A percentile compares a stretch with the other conserved stretches of the same genome.
Conservation (phyloP, 2,888 invertebrate species). For the Cephus rjabovi region DNA sequence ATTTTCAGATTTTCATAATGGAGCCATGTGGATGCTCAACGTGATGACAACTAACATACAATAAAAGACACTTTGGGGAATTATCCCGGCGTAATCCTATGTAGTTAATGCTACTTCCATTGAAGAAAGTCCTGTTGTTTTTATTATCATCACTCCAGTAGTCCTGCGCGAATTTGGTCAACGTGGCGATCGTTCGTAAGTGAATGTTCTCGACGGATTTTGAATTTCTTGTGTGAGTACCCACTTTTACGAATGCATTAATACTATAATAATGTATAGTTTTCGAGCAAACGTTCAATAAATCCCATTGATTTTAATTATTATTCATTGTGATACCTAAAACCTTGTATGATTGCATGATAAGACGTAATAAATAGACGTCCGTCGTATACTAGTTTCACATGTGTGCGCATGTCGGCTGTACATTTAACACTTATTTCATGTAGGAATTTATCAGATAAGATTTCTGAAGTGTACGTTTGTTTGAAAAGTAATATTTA, state of each 20-base stretch:
- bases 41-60: neutral
- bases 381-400: neutral
- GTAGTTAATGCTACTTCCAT: neutral
- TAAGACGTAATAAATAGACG: neutral
- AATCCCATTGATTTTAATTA: conserved; percentile 38
- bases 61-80: neutral
- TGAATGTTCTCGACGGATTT: neutral
- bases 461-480: too few species aligned
- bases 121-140: neutral
- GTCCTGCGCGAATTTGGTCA: neutral
- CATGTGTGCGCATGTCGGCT: neutral
- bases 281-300: conserved; percentile 40
- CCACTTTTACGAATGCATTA: conserved; percentile 27
- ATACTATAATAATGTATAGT: conserved; percentile 40
- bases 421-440: neutral
- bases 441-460: too few species aligned
- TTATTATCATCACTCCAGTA: neutral
- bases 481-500: too few species aligned
- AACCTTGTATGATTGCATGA: neutral
- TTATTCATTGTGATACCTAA: neutral
- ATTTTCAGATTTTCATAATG: neutral
- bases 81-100: neutral
- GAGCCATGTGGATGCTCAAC: neutral
- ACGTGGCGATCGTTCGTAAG: neutral
- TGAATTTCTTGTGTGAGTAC: neutral